These are phyloP conservation scores for Nesidiocoris tenuis DNA, from an alignment of 2,888 invertebrate species.

Conservation along the genomic window DNA sequence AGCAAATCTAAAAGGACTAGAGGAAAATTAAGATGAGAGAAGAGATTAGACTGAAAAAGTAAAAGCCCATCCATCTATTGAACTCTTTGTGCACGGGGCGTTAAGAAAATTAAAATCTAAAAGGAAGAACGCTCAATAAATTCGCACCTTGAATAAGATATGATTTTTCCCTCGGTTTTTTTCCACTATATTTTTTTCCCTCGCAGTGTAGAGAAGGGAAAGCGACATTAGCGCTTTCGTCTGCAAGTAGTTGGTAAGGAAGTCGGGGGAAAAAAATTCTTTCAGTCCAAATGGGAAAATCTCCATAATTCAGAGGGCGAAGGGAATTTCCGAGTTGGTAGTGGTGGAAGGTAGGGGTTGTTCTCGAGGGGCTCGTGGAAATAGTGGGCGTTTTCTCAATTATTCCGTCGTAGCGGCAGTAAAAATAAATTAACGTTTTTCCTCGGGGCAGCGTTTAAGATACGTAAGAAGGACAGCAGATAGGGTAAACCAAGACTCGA, in stretches of 20 bases:
- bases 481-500: not conserved
- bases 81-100: too few species aligned
- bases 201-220: not conserved
- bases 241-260: not conserved
- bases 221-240: not conserved
- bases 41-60: too few species aligned
- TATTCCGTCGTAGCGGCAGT: slow-evolving; percentile 29
- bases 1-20: too few species aligned
- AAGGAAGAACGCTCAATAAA: not conserved
- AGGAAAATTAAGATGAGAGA: too few species aligned
- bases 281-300: not conserved
- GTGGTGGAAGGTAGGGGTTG: too few species aligned
- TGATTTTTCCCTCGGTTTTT: slow-evolving; percentile 21
- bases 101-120: not conserved
- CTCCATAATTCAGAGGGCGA: not conserved
- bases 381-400: slow-evolving; percentile 28
- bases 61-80: too few species aligned
- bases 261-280: slow-evolving; percentile 1
- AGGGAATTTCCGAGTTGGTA: not conserved
- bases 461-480: not conserved
- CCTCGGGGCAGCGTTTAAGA: not conserved
- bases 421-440: slow-evolving; percentile 39
- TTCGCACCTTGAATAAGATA: slow-evolving; percentile 41
- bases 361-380: slow-evolving; percentile 27
- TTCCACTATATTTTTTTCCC: not conserved